Evolutionary conservation across 1,140 invertebrate genomes (phyloP).

Genomic region (Cyrtorhinus lividipennis): DNA sequence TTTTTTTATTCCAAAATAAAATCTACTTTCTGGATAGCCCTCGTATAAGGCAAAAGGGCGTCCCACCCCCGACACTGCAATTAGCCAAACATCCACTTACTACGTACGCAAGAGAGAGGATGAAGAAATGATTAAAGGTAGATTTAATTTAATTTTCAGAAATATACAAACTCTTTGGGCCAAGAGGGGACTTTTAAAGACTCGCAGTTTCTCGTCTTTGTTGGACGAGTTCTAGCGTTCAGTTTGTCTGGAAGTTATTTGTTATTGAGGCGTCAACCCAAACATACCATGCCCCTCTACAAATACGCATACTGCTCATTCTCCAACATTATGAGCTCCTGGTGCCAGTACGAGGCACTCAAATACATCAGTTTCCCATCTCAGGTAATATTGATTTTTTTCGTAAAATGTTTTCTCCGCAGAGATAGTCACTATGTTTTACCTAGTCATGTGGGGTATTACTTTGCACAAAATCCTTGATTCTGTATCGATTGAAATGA

Average conservation of each 20-base stretch:
- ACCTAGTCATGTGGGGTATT: conserved; percentile 13
- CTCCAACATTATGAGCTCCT: conserved; percentile 96
- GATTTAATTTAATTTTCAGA: no score
- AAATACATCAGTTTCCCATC: conserved; percentile 98
- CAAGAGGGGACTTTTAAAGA: conserved; percentile 51
- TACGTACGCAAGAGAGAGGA: no score
- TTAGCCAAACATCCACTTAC: no score
- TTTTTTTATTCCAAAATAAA: no score
- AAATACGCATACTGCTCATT: conserved; percentile 94
- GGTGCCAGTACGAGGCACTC: conserved; percentile 98
- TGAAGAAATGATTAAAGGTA: no score
- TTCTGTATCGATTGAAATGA: no score
- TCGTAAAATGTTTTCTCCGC: background rate
- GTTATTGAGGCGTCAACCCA: conserved; percentile 44
- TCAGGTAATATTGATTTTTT: no score
- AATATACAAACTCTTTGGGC: conserved; percentile 13
- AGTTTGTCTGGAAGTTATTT: conserved; percentile 48
- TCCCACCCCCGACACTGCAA: no score
- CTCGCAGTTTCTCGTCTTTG: conserved; percentile 90
- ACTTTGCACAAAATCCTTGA: no score
- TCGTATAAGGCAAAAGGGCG: no score
- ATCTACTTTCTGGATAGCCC: no score
- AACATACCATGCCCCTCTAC: conserved; percentile 75
- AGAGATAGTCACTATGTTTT: background rate
- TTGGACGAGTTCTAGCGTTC: conserved; percentile 80